phyloP scores from a whole-genome alignment of 2,797 vertebrate species.

The Cryptoprocta ferox region DNA sequence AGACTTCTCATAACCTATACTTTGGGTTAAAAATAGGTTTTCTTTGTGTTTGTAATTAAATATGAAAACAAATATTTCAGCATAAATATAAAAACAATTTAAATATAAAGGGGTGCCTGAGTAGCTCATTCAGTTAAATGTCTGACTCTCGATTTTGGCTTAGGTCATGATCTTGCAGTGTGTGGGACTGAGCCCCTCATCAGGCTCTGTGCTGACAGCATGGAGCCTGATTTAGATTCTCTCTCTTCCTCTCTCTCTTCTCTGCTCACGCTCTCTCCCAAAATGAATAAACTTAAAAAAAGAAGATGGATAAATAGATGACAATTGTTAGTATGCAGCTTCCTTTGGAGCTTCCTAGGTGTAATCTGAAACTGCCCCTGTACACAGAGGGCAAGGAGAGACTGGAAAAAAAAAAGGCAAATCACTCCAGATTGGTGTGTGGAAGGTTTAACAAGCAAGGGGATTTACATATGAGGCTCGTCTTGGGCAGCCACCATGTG shows the following conservation, averaged over 20 bases:
- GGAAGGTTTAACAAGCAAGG: neutral
- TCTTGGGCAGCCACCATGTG: neutral
- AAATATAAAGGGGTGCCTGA: neutral
- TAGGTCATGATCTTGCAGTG: no score
- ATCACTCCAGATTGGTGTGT: neutral
- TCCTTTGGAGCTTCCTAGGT: neutral
- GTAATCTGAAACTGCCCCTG: neutral
- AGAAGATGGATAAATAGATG: neutral
- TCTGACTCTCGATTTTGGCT: no score
- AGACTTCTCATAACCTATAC: neutral
- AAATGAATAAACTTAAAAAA: neutral
- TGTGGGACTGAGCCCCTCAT: no score
- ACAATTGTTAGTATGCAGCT: neutral
- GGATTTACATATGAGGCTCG: neutral
- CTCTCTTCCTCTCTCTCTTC: no score
- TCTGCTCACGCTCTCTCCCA: no score
- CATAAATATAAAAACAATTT: neutral
- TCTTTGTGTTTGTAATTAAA: neutral
- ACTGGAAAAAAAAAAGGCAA: neutral
- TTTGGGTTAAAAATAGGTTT: neutral
- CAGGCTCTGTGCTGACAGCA: no score
- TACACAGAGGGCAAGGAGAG: neutral
- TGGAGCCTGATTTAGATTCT: no score
- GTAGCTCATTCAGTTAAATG: no score
- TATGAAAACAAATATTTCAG: neutral